Conservation (phyloP, 2,888 invertebrate genomes). For the Anaspis maculata region DNA sequence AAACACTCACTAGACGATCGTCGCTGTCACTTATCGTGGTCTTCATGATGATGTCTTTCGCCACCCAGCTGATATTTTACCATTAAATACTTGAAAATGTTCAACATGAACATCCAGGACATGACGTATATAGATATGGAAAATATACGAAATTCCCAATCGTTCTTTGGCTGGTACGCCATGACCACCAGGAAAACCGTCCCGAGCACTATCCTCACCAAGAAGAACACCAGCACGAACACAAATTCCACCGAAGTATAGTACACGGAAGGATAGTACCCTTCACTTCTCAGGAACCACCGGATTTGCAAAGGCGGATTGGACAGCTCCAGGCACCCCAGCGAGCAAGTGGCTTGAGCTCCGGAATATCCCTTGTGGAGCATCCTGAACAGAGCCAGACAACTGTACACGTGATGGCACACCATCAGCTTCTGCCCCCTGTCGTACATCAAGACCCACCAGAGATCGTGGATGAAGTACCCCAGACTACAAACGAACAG, state of each 20-base stretch:
- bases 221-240: conserved; percentile 46
- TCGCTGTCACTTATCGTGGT: no score
- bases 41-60: no score
- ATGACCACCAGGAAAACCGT: conserved; percentile 44
- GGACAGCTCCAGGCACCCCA: conserved; percentile 52
- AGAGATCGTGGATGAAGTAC: conserved; percentile 54
- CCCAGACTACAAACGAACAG: conserved; percentile 52
- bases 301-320: conserved; percentile 54
- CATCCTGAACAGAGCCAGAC: conserved; percentile 46
- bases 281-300: conserved; percentile 52
- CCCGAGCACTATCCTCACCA: conserved; percentile 47
- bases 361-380: conserved; percentile 45
- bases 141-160: conserved; percentile 34
- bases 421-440: conserved; percentile 42
- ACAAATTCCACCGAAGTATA: conserved; percentile 44
- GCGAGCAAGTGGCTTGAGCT: conserved; percentile 47
- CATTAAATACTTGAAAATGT: conserved; percentile 29
- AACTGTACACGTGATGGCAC: conserved; percentile 47
- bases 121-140: conserved; percentile 31
- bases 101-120: conserved; percentile 35
- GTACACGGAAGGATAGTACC: conserved; percentile 42
- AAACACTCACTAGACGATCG: no score
- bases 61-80: no score
- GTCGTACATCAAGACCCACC: conserved; percentile 49
- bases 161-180: conserved; percentile 40